Evolutionary conservation across 1,140 invertebrate species (phyloP), one percentile per base, ranked within the genome.

Genomic region (Drosophila arizonae): DNA sequence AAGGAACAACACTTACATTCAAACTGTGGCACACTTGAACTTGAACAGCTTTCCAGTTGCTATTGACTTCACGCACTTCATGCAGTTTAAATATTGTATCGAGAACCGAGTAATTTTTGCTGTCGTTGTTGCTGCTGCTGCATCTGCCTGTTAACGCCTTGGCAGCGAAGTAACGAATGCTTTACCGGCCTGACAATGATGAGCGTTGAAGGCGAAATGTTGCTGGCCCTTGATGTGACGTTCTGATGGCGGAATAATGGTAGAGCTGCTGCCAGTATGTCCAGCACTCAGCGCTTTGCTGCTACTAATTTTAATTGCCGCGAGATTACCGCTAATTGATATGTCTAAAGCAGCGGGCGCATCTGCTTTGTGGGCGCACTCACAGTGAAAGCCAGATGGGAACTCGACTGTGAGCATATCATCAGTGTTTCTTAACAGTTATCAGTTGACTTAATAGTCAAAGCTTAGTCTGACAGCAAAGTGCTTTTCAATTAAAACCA

Each of bases 71-170:
- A 17, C 13, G n/a, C 24, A 39, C 36, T 39, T 39, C 36, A 13
- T 39, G 55, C 55, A 50, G 46, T 45, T 55, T 43, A 4, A n/a
- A 70, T 70, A 86, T 72, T 87, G 64, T 76, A 62, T 79, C 56
- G 10, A 54, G 26, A 21, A 57, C 48, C n/a, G 64, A 65, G 61
- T 50, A 41, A 52, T 39, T 28, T 62, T 50, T 43, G 62, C 62
- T 54, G 62, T 36, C 28, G 67, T 46, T 39, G 62, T 54, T 57
- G 62, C 30, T 51, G 60, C 33, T 55, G 71, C 33, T 68, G 64
- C 82, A 81, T 87, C 67, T 81, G 78, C 46, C 65, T 36, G 62
- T 79, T 77, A 79, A 76, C 69, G 55, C 68, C 45, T 57, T 17
- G 58, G 28, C 24, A 45, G 54, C 54, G 56, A 61, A 64, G 56